Evolutionary conservation across 2,888 invertebrate species (phyloP).

Genomic region (Scaeva pyrastri): DNA sequence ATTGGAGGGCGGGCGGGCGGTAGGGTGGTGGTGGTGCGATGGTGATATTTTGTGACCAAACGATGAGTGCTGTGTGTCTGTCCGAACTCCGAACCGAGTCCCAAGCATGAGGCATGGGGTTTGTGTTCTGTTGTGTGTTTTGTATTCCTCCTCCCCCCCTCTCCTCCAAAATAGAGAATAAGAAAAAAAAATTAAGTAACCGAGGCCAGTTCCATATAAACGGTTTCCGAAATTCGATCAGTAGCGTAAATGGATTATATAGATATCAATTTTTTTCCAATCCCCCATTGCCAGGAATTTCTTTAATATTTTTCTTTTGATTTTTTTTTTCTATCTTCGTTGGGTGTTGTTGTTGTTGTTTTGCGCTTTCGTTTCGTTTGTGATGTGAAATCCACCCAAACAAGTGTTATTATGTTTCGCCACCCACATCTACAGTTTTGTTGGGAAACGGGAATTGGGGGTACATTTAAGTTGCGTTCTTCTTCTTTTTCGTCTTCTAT

Average conservation of each 20-base stretch:
- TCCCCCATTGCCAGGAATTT: conserved; percentile 55
- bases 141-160: not conserved
- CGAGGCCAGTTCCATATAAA: conserved; percentile 76
- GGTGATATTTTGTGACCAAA: conserved; percentile 68
- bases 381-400: conserved; percentile 59
- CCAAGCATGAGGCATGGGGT: no score
- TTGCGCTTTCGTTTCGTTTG: conserved; percentile 1
- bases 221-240: conserved; percentile 77
- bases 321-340: conserved; percentile 3
- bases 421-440: conserved; percentile 19
- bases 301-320: conserved; percentile 34
- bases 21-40: conserved; percentile 18
- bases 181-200: conserved; percentile 57
- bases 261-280: conserved; percentile 74
- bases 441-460: conserved; percentile 11
- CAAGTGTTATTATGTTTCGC: conserved; percentile 73
- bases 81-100: conserved; percentile 23
- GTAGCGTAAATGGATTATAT: conserved; percentile 78
- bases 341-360: no score
- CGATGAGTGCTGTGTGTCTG: conserved; percentile 59
- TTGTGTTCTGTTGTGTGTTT: conserved; percentile 59
- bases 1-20: not conserved
- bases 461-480: conserved; percentile 68
- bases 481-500: conserved; percentile 71
- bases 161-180: not conserved